Conservation (phyloP, 2,113 vertebrate genomes). For the Bufo gargarizans region DNA sequence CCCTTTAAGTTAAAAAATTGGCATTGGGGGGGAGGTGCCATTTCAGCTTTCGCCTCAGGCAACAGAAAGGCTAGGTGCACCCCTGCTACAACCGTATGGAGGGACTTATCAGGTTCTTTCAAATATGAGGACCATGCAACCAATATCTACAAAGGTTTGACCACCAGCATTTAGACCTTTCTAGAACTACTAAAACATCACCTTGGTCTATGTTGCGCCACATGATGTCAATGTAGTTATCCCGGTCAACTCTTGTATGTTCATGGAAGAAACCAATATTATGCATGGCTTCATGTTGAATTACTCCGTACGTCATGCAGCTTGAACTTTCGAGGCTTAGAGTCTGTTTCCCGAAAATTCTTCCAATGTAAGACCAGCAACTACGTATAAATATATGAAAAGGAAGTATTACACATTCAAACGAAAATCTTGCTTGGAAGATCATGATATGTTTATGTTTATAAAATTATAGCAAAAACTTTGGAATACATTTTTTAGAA, state of each 20-base stretch:
- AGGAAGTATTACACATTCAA: background rate
- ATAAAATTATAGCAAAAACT: no score
- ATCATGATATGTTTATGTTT: no score
- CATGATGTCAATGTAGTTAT: conserved; percentile 68
- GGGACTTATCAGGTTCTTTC: background rate
- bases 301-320: conserved; percentile 68
- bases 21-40: no score
- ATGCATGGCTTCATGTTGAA: conserved; percentile 72
- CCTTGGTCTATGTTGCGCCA: conserved; percentile 75
- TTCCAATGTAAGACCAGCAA: conserved; percentile 33
- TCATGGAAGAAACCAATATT: conserved; percentile 70
- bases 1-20: no score
- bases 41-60: no score
- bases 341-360: conserved; percentile 50
- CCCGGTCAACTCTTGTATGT: conserved; percentile 73
- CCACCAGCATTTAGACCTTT: background rate
- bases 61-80: no score
- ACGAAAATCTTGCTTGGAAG: no score
- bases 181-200: conserved; percentile 10
- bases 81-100: no score
- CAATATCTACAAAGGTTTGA: background rate
- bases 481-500: no score
- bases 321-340: conserved; percentile 67
- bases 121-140: background rate
- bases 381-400: background rate